Base-by-base conservation (phyloP, 1,140 invertebrate species). In the Arion vulgaris region DNA sequence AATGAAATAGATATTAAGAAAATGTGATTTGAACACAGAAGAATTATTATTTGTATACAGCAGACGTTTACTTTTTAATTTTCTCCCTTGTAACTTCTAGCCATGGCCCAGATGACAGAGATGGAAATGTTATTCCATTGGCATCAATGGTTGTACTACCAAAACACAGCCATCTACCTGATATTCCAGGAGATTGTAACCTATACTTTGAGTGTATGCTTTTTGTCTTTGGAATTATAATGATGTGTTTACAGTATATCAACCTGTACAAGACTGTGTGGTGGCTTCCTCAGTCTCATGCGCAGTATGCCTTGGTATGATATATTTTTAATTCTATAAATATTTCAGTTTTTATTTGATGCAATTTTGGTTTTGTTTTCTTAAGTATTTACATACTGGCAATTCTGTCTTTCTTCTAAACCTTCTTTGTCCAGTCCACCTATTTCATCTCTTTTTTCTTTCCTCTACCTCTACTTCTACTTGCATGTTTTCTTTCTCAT, bases 211-310 rank as follows among this genome's bases (percentile, higher is more conserved):
- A 99, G 92, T 91, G 93, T n/a, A 95, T 97, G 87, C 86, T 94
- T 9, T 96, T 96, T 90, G 92, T 96, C 19, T 97, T 96, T 87
- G 95, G 96, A 23, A 83, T 94, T 17, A 90, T 94, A 51, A 92
- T 95, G 53, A 94, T 96, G 45, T 95, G 95, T 41, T 93, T 98
- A 32, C 98, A 99, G 93, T 96, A 98, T 91, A 94, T 99, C 26
- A 97, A 99, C 93, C 93, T 99, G 17, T 99, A 99, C 90, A 95
- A 96, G 83, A 98, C 97, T 49, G 96, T 97, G n/a, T 99, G 97
- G 96, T 99, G 98, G 98, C 91, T 99, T 38, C 96, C 97, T 28
- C 95, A 98, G 88, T 97, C 97, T 2, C 95, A 97, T 90, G 96
- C 95, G 85, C 95, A 95, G 86, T 96, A 97, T 92, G 95, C 96